Evolutionary conservation across 2,113 vertebrate genomes (phyloP).

Genomic region (Gopherus flavomarginatus): DNA sequence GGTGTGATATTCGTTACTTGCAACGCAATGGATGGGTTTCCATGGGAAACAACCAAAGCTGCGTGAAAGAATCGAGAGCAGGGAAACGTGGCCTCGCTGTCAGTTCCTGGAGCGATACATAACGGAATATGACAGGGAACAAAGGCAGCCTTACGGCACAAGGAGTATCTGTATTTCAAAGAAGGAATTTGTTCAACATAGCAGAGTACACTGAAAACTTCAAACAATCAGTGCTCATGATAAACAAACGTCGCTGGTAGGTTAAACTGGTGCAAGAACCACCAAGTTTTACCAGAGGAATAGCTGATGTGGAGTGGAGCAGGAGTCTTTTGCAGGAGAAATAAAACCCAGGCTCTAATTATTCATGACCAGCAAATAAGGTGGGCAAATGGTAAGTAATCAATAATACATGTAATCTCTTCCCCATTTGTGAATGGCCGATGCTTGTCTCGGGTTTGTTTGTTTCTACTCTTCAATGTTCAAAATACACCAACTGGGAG

Average conservation of each 20-base stretch:
- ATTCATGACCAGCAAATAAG: not conserved
- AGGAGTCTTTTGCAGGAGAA: not conserved
- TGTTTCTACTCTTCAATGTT: not conserved
- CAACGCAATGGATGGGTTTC: not conserved
- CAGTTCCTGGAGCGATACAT: not conserved
- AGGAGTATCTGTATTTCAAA: not conserved
- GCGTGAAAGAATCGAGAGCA: not conserved
- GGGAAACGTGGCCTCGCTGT: not conserved
- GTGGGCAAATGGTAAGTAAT: not conserved
- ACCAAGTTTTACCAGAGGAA: not conserved
- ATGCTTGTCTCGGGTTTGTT: not conserved
- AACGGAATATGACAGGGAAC: not conserved
- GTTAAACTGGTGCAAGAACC: not conserved
- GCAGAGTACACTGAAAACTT: not conserved
- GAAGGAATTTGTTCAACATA: not conserved
- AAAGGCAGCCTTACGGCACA: not conserved
- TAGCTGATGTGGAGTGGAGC: not conserved
- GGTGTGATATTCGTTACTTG: not conserved
- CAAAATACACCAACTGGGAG: not conserved
- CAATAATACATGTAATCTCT: not conserved
- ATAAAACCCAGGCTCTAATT: not conserved
- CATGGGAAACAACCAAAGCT: not conserved
- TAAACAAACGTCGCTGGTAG: not conserved
- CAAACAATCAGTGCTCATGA: not conserved
- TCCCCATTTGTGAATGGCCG: not conserved